Evolutionary conservation across 1,140 invertebrate species (phyloP), one percentile per base, ranked within the genome.

Genomic region (Tenebrio molitor): DNA sequence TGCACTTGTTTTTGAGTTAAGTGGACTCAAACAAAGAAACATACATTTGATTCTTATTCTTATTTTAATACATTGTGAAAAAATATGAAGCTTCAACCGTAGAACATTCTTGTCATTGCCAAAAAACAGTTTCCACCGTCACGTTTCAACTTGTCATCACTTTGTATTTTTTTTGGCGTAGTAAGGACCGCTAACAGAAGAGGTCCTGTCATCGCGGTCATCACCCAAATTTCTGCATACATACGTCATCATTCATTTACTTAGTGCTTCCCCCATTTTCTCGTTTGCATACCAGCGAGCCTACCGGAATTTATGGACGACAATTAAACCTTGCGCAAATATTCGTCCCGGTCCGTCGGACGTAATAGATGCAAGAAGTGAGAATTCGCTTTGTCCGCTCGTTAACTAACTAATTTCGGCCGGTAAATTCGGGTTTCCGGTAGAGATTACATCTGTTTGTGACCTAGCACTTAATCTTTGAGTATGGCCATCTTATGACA

Each of bases 381-480:
- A 46, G 63, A 72, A 67, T 72, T 72, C 65, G 70, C 63, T 63
- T 63, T 72, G 70, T 67, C 46, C 63, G 62, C 70, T 72, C 70
- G 70, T 72, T 72, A 72, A 64, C 70, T 72, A 66, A 72, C 70
- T 72, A 72, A 72, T 72, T 72, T 72, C 64, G 46, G 42, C 65
- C 70, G 41, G 36, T 72, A 53, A 72, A 72, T 67, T 64, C 70
- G 70, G 63, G 53, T 58, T 72, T 72, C 70, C 66, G 66, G 50
- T 36, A 44, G 64, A 72, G 73, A 74, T 74, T 74, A 74, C 73
- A 74, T 74, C 73, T 74, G 73, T 74, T 74, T 64, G 69, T 72
- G 73, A 74, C 73, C 70, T 58, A 63, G 70, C 66, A 72, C 69
- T 74, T 74, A 74, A 74, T 74, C 73, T 74, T 70, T 50, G 50